Percentiles rank a stretch among this genome's conserved stretches.
Evolutionary conservation across 2,888 invertebrate species (phyloP).

Genomic region (Ichneumon xanthorius): DNA sequence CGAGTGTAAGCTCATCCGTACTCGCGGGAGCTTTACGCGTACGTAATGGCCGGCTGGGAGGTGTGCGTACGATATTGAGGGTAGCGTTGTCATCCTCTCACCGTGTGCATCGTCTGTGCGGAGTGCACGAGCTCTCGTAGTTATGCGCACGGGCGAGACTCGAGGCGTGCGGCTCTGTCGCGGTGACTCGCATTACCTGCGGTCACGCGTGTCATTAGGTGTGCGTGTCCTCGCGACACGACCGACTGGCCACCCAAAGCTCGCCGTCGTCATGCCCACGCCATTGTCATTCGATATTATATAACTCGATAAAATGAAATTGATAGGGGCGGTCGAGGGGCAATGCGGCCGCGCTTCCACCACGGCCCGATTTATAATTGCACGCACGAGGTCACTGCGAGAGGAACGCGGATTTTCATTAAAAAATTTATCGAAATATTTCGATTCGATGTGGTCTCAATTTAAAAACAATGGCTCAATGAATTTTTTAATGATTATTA

Average conservation of each 20-base stretch:
- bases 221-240: constrained; percentile 69
- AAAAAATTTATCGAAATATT: not conserved
- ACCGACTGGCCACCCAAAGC: constrained; percentile 45
- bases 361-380: constrained; percentile 11
- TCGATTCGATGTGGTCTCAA: constrained; percentile 2
- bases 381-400: not conserved
- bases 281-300: constrained; percentile 74
- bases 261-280: constrained; percentile 51
- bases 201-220: constrained; percentile 81
- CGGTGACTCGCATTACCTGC: constrained; percentile 79
- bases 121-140: constrained; percentile 20
- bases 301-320: constrained; percentile 77
- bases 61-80: constrained; percentile 39
- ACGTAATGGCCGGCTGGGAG: constrained; percentile 4
- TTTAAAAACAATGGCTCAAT: not conserved
- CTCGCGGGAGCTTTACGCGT: constrained; percentile 60
- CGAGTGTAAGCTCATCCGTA: constrained; percentile 64
- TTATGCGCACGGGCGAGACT: constrained; percentile 27
- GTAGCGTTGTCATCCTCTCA: constrained; percentile 51
- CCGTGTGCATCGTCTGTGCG: not conserved
- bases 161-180: constrained; percentile 65
- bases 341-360: constrained; percentile 56
- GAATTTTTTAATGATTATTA: no score
- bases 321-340: constrained; percentile 73
- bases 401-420: not conserved